A percentile compares a stretch with the other conserved stretches of the same genome.
Evolutionary conservation across 1,140 invertebrate species (phyloP).

Genomic region (Ooceraea biroi): DNA sequence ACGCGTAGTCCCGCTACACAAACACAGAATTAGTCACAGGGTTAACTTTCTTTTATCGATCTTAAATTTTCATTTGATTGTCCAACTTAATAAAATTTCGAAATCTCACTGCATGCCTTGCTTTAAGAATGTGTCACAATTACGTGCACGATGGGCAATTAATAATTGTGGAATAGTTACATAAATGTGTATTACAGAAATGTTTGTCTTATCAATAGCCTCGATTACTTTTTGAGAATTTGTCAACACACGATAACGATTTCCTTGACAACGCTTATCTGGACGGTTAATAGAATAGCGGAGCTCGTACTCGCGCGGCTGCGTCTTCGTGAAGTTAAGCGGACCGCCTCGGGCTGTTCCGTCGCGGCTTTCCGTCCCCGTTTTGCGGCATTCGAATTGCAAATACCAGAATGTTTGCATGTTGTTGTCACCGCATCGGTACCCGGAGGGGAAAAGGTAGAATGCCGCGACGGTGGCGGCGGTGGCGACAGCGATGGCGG

Average conservation of each 20-base stretch:
- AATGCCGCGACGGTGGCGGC: slow-evolving; percentile 53
- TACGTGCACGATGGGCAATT: neutral
- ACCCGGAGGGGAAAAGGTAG: slow-evolving; percentile 75
- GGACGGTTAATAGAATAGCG: slow-evolving; percentile 73
- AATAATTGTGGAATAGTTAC: slow-evolving; percentile 1
- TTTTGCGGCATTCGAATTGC: slow-evolving; percentile 86
- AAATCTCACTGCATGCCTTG: neutral
- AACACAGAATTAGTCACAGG: no score
- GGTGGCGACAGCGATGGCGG: slow-evolving; percentile 8
- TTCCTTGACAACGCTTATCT: slow-evolving; percentile 64
- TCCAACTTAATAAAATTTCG: neutral
- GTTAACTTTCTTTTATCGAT: neutral
- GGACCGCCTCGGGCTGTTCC: slow-evolving; percentile 68
- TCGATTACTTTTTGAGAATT: slow-evolving; percentile 43
- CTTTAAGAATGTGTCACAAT: neutral
- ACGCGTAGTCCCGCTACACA: no score
- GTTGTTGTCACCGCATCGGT: slow-evolving; percentile 85
- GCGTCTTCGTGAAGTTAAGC: slow-evolving; percentile 58
- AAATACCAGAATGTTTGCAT: slow-evolving; percentile 87
- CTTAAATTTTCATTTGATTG: slow-evolving; percentile 15
- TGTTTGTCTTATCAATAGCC: neutral
- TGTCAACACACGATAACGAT: slow-evolving; percentile 43
- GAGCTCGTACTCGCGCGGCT: slow-evolving; percentile 39
- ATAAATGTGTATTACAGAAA: neutral
- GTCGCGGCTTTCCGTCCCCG: slow-evolving; percentile 72